phyloP scores from a whole-genome alignment of 2,797 vertebrate genomes.

The Phaenicophaeus curvirostris region DNA sequence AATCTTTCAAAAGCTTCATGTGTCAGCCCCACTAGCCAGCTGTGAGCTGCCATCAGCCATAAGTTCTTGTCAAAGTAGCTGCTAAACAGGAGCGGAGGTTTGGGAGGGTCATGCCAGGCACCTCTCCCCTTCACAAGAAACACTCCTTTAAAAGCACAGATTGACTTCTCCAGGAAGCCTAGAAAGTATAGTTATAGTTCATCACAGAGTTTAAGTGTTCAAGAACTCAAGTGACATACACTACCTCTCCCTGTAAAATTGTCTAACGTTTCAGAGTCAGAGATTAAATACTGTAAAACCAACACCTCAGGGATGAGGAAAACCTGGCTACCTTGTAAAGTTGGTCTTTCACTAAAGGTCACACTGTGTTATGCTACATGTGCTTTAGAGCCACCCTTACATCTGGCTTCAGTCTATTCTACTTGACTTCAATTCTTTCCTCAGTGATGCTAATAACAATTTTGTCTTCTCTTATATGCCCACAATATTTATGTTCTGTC shows the following conservation, averaged over 20 bases:
- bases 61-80: background rate
- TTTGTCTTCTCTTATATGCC: background rate
- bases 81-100: background rate
- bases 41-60: background rate
- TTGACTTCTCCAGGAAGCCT: background rate
- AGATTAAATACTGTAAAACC: background rate
- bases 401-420: background rate
- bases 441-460: background rate
- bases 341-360: background rate
- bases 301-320: background rate
- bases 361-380: background rate
- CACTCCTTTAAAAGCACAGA: background rate
- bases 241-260: background rate
- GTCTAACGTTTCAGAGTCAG: background rate
- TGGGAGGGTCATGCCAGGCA: too few relatives aligned
- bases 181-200: background rate
- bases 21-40: accelerated
- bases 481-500: background rate
- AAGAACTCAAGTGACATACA: background rate
- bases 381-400: background rate
- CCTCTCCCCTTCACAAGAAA: too few relatives aligned
- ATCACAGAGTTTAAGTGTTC: background rate
- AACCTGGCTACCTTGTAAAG: background rate
- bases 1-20: accelerated
- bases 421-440: background rate